Evolutionary conservation across 2,888 invertebrate genomes (phyloP), one percentile per base, ranked within the genome.

Genomic region (Julus scanicus): DNA sequence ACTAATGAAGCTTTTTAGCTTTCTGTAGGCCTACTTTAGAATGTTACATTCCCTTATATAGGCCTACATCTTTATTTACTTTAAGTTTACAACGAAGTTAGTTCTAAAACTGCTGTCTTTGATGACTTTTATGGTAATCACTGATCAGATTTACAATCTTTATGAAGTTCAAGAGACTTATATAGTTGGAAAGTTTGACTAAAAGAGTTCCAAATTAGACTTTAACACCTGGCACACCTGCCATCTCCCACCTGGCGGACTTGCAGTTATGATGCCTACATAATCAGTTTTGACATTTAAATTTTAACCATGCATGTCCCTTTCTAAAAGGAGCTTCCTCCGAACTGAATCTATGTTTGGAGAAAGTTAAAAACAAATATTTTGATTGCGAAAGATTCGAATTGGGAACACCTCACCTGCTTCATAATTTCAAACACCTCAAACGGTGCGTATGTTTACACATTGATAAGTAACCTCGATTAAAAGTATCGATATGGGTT

Each of bases 381-480:
- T 63, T 29, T 29, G 71, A 71, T 71, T 44, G 29, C 20, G 29
- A n/a, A 29, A 71, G 20, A 8, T 71, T 11, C 2, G 13, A 71
- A 29, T 71, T 9, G 3, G 20, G 11, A 63, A 71, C 71, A 20
- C 71, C 29, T 71, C 71, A 71, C 71, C 29, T 29, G 71, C 71
- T 71, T 71, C 71, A 29, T 29, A 29, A 71, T 71, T 71, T 71
- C 8, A 29, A 71, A 71, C 11, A 71, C 20, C 20, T 29, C 71
- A n/a, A 71, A 71, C 71, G 9, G 71, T 29, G 29, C 71, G 71
- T 71, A 57, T 57, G 71, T 71, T 71, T 71, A 71, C 71, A 1
- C 29, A 44, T 29, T 2, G 71, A 20, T n/a, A n/a, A n/a, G n/a
- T 71, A 29, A 71, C 29, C 71, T 29, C 71, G 71, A 9, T 4